phyloP scores from a whole-genome alignment of 2,797 vertebrate species.

The Atherinosoma microstoma region DNA sequence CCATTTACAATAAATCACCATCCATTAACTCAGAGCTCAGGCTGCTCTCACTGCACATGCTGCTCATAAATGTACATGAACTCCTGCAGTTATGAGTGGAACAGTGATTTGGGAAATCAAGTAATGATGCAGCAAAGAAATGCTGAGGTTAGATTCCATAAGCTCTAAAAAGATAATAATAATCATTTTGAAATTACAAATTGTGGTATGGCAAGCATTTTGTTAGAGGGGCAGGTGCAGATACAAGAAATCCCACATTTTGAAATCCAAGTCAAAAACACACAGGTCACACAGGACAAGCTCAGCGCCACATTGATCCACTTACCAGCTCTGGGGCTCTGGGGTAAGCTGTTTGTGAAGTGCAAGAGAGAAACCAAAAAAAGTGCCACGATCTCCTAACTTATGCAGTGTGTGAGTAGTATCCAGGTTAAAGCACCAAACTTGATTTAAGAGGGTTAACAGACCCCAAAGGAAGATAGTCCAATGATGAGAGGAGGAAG shows the following conservation, averaged over 20 bases:
- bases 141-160: conserved; percentile 7
- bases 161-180: neutral
- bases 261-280: conserved; percentile 11
- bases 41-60: conserved; percentile 22
- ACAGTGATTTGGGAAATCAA: conserved; percentile 56
- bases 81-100: conserved; percentile 32
- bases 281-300: conserved; percentile 37
- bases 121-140: conserved; percentile 34
- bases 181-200: neutral
- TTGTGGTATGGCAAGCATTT: neutral
- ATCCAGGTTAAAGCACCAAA: conserved; percentile 90
- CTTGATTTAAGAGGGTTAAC: conserved; percentile 51
- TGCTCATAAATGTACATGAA: conserved; percentile 40
- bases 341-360: conserved; percentile 91
- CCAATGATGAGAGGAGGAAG: conserved; percentile 48
- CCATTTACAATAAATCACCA: conserved; percentile 43
- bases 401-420: conserved; percentile 87
- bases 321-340: conserved; percentile 91
- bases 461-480: conserved; percentile 69
- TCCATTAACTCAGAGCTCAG: conserved; percentile 26
- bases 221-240: conserved; percentile 19
- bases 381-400: conserved; percentile 87
- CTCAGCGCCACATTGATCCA: conserved; percentile 52
- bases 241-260: neutral
- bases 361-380: conserved; percentile 93